phyloP scores from a whole-genome alignment of 2,888 invertebrate species.

The Dysmachus trigonus region DNA sequence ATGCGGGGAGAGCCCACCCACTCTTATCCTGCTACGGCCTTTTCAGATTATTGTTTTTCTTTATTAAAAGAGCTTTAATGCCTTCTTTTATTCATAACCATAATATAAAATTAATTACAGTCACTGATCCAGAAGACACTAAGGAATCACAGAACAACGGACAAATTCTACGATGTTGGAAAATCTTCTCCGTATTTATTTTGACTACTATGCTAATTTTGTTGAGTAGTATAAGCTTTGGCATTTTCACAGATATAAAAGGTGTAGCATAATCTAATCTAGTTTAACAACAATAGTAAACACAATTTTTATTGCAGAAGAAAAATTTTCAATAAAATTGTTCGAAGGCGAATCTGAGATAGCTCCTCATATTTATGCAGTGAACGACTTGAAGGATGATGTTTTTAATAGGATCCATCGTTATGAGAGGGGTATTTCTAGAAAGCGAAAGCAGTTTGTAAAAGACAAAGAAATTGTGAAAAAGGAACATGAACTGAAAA shows the following conservation, averaged over 20 bases:
- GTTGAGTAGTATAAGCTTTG: background rate
- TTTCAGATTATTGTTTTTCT: no score
- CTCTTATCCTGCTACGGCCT: no score
- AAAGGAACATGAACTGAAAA: background rate
- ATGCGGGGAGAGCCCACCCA: no score
- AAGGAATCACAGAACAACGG: background rate
- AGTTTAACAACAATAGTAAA: background rate
- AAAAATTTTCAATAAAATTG: background rate
- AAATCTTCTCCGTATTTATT: background rate
- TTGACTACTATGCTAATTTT: background rate
- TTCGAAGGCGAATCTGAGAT: background rate
- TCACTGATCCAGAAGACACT: background rate
- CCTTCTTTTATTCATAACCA: no score
- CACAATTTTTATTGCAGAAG: background rate
- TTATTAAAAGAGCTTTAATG: no score
- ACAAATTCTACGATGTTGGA: constrained; percentile 18
- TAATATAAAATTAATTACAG: background rate
- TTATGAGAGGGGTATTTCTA: background rate
- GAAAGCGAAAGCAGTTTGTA: background rate
- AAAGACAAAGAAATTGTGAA: background rate
- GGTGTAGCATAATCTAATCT: background rate
- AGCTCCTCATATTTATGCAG: background rate
- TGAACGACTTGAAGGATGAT: background rate
- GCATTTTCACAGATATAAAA: background rate
- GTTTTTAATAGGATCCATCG: background rate